Percentiles rank a stretch among this genome's conserved stretches.
Evolutionary conservation across 2,888 invertebrate species (phyloP).

Genomic region (Diploptera punctata): DNA sequence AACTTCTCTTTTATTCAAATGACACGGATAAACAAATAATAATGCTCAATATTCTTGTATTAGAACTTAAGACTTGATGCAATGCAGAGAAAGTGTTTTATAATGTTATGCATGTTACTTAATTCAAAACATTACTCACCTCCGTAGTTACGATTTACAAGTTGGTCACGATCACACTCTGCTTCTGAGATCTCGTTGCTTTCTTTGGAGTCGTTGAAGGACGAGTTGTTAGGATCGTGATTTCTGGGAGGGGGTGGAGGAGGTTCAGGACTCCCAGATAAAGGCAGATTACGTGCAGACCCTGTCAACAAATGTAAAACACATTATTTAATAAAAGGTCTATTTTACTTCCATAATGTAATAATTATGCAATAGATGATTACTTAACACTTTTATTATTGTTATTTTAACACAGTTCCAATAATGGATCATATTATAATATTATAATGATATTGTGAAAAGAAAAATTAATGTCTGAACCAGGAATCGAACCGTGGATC

Average conservation of each 20-base stretch:
- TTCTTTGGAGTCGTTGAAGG: slow-evolving; percentile 92
- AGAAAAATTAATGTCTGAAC: too few species aligned
- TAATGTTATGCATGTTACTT: too few species aligned
- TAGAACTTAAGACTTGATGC: neutral
- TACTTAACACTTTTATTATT: too few species aligned
- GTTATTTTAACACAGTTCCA: too few species aligned
- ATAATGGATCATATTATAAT: too few species aligned
- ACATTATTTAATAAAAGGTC: too few species aligned
- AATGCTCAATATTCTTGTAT: too few species aligned
- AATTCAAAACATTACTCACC: slow-evolving; percentile 67
- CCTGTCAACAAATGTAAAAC: slow-evolving; percentile 48
- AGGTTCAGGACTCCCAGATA: slow-evolving; percentile 66
- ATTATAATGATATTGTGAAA: too few species aligned
- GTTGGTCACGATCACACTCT: slow-evolving; percentile 86
- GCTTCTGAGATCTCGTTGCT: slow-evolving; percentile 94
- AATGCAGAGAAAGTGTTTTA: too few species aligned
- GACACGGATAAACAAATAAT: slow-evolving; percentile 13
- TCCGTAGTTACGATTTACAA: slow-evolving; percentile 81
- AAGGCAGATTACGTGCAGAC: slow-evolving; percentile 63
- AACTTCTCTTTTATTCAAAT: slow-evolving; percentile 15
- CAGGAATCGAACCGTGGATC: too few species aligned
- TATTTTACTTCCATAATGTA: too few species aligned
- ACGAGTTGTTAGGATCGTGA: slow-evolving; percentile 74
- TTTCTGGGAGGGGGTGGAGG: slow-evolving; percentile 80
- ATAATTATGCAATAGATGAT: too few species aligned